Evolutionary conservation across 2,888 invertebrate genomes (phyloP).

Genomic region (Agelastica alni): DNA sequence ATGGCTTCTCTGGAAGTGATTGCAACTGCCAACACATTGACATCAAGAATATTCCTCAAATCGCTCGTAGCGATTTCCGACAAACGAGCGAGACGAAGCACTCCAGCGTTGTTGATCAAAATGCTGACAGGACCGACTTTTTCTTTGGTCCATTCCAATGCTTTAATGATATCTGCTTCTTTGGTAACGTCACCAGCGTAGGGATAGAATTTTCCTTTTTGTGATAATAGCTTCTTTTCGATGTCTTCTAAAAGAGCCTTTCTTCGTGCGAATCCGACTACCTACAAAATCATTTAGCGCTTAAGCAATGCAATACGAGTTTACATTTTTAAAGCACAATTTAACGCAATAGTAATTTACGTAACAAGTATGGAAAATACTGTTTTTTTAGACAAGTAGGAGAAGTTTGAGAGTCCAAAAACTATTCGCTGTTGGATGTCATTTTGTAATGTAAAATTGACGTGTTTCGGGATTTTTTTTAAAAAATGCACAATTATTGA

Average conservation of each 20-base stretch:
- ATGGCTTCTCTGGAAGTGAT: slow-evolving; percentile 40
- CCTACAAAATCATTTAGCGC: slow-evolving; percentile 28
- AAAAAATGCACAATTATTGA: too few relatives aligned
- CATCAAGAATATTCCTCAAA: slow-evolving; percentile 32
- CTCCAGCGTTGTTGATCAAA: slow-evolving; percentile 54
- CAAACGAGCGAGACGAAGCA: slow-evolving; percentile 32
- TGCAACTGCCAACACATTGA: slow-evolving; percentile 30
- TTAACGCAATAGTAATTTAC: too few relatives aligned
- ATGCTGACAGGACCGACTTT: slow-evolving; percentile 50
- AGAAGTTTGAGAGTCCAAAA: too few relatives aligned
- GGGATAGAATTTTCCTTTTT: slow-evolving; percentile 47
- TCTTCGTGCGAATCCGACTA: slow-evolving; percentile 41
- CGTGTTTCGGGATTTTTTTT: too few relatives aligned
- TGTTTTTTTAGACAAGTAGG: too few relatives aligned
- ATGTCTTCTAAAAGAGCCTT: slow-evolving; percentile 34
- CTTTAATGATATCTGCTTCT: slow-evolving; percentile 46
- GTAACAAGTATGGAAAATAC: too few relatives aligned
- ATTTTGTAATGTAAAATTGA: too few relatives aligned
- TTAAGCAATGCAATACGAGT: too few relatives aligned
- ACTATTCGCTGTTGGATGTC: too few relatives aligned
- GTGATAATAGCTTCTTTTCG: slow-evolving; percentile 27
- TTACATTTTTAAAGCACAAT: too few relatives aligned
- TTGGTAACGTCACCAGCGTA: slow-evolving; percentile 49
- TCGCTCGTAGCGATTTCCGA: slow-evolving; percentile 35
- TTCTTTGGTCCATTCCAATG: slow-evolving; percentile 48